phyloP scores from a whole-genome alignment of 2,797 vertebrate species.

The Arctocebus calabarensis region DNA sequence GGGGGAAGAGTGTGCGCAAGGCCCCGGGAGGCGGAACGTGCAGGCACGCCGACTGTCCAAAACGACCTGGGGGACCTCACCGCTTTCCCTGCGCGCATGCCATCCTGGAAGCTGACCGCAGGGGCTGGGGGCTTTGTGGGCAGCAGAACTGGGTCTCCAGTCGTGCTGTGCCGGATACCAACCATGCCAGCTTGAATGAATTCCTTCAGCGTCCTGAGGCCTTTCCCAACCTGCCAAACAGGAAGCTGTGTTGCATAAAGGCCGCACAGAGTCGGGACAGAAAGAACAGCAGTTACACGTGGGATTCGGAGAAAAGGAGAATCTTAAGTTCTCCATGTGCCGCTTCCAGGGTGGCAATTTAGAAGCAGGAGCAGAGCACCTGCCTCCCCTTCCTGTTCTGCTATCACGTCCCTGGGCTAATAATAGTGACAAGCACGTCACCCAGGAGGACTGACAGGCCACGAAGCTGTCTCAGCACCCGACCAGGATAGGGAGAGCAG shows the following conservation, averaged over 20 bases:
- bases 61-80: background rate
- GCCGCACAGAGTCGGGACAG: background rate
- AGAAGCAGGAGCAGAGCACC: background rate
- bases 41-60: fast-evolving
- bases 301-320: background rate
- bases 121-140: background rate
- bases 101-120: background rate
- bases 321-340: fast-evolving
- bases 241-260: fast-evolving
- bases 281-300: fast-evolving
- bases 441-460: background rate
- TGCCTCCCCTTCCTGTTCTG: background rate
- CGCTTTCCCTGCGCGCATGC: no score
- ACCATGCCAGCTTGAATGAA: background rate
- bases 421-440: background rate
- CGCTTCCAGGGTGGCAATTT: no score
- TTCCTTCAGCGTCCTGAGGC: background rate
- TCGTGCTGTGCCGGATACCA: background rate
- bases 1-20: background rate
- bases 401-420: background rate
- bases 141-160: no score
- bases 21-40: background rate
- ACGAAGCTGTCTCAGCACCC: background rate
- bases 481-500: background rate
- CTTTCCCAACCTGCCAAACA: background rate